These are phyloP conservation scores for Philaenus spumarius DNA, from an alignment of 1,140 invertebrate species.

Conservation along the genomic window DNA sequence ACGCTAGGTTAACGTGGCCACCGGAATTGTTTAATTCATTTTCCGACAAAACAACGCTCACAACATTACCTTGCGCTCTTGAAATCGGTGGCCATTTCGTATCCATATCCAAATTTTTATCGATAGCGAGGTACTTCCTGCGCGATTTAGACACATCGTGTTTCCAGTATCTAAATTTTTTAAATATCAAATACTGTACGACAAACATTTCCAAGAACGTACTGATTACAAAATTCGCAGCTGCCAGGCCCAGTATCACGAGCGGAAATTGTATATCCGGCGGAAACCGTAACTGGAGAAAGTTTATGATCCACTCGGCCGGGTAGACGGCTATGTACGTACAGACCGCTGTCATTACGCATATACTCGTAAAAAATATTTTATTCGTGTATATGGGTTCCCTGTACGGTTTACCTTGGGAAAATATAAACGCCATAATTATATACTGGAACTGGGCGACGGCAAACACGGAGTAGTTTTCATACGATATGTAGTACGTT, in stretches of 20 bases:
- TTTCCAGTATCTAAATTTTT: conserved; percentile 45
- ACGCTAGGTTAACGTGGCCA: conserved; percentile 8
- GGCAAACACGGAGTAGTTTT: conserved; percentile 81
- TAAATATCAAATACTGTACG: conserved; percentile 50
- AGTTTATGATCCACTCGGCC: conserved; percentile 49
- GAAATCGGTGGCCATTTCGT: conserved; percentile 48
- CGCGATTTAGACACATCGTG: conserved; percentile 51
- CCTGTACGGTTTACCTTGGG: conserved; percentile 84
- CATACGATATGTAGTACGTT: conserved; percentile 51
- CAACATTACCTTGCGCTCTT: neutral
- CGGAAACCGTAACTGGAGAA: conserved; percentile 61
- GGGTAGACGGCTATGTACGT: conserved; percentile 64
- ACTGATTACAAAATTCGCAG: conserved; percentile 47
- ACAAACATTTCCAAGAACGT: conserved; percentile 50
- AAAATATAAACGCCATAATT: conserved; percentile 81
- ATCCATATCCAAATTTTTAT: conserved; percentile 47
- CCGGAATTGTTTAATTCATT: no score
- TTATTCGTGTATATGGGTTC: conserved; percentile 74
- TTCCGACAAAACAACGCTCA: no score
- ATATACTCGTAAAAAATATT: conserved; percentile 54
- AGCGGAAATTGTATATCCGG: conserved; percentile 54
- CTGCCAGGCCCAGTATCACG: conserved; percentile 51
- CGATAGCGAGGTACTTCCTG: conserved; percentile 52
- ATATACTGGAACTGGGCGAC: conserved; percentile 93
- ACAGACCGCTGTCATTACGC: conserved; percentile 54